Evolutionary conservation across 2,888 invertebrate genomes (phyloP).

Genomic region (Drosophila cyrtoloma): DNA sequence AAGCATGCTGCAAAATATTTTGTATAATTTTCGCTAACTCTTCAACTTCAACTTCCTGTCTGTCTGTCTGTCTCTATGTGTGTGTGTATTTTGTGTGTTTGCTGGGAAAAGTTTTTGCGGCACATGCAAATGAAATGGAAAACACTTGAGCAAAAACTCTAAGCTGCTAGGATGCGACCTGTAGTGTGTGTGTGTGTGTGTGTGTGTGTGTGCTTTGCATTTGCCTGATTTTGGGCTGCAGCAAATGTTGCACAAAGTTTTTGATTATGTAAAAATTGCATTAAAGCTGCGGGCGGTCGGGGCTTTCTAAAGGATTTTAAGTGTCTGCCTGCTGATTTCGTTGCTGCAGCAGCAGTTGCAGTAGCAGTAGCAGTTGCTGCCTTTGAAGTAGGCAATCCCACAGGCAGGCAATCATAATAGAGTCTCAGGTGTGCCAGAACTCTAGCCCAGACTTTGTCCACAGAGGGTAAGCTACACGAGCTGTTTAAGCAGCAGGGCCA

Average conservation of each 20-base stretch:
- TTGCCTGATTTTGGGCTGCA: conserved; percentile 55
- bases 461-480: conserved; percentile 6
- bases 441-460: conserved; percentile 26
- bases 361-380: conserved; percentile 3
- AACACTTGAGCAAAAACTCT: conserved; percentile 73
- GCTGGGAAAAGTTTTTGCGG: conserved; percentile 67
- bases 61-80: conserved; percentile 6
- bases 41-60: conserved; percentile 50
- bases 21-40: conserved; percentile 64
- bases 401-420: conserved; percentile 53
- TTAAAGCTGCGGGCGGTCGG: conserved; percentile 51
- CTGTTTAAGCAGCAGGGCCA: conserved; percentile 48
- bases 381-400: conserved; percentile 52
- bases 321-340: conserved; percentile 18
- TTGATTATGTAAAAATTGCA: conserved; percentile 71
- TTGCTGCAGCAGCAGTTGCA: conserved; percentile 7
- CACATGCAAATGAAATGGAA: conserved; percentile 80
- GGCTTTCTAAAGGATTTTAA: conserved; percentile 23
- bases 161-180: conserved; percentile 50
- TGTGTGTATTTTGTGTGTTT: conserved; percentile 42
- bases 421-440: conserved; percentile 55
- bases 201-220: conserved; percentile 29
- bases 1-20: conserved; percentile 70
- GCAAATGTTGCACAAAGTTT: conserved; percentile 66
- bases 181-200: conserved; percentile 7